phyloP scores from a whole-genome alignment of 2,888 invertebrate genomes.

The Phengaris alcon region DNA sequence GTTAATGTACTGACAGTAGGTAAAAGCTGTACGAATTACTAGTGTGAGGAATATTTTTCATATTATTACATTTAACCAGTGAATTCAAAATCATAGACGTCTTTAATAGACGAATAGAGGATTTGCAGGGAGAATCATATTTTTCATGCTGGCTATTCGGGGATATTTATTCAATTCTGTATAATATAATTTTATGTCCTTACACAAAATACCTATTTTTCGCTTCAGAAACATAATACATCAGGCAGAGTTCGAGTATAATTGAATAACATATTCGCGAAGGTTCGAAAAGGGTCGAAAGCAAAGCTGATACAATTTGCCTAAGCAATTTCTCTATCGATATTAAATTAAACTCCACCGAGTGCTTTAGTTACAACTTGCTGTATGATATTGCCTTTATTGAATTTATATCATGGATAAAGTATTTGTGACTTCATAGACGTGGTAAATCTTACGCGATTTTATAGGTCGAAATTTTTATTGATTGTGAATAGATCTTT shows the following conservation, averaged over 20 bases:
- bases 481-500: not conserved
- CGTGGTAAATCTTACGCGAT: not conserved
- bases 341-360: conserved; percentile 24
- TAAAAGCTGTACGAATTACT: too few relatives aligned
- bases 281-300: conserved; percentile 27
- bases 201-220: not conserved
- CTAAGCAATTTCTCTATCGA: conserved; percentile 27
- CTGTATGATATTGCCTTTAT: conserved; percentile 14
- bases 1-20: too few relatives aligned
- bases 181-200: not conserved
- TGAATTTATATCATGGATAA: not conserved
- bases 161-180: too few relatives aligned
- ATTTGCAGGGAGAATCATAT: too few relatives aligned
- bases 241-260: conserved; percentile 20
- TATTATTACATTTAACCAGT: too few relatives aligned
- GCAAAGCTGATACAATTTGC: conserved; percentile 29
- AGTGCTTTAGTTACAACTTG: conserved; percentile 25
- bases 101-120: too few relatives aligned
- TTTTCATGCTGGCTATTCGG: too few relatives aligned
- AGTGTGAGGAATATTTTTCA: too few relatives aligned
- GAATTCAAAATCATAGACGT: too few relatives aligned
- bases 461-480: not conserved
- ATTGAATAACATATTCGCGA: conserved; percentile 25
- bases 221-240: conserved; percentile 12
- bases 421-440: conserved; percentile 6